phyloP scores from a whole-genome alignment of 2,113 vertebrate genomes.

The Empidonax traillii region DNA sequence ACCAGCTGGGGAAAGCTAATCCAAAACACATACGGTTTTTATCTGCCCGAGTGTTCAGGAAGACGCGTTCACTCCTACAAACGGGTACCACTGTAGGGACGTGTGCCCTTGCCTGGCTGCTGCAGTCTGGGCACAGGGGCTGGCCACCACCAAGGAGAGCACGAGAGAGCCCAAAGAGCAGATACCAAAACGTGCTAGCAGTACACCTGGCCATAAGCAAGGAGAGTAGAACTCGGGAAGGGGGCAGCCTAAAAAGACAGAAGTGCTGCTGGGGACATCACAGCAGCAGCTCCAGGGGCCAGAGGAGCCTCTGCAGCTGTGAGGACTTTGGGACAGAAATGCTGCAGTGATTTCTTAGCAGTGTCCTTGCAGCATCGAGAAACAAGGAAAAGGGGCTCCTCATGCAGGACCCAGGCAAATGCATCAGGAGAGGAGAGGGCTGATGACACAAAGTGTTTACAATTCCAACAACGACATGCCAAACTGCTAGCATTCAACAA shows the following conservation, averaged over 20 bases:
- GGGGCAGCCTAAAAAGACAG: neutral
- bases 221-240: neutral
- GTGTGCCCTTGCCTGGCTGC: neutral
- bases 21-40: neutral
- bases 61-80: neutral
- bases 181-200: neutral
- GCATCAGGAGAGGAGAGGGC: neutral
- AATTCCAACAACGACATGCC: neutral
- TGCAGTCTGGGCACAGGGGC: neutral
- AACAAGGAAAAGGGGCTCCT: neutral
- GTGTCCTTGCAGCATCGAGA: neutral
- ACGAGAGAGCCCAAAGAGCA: neutral
- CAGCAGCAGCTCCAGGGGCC: neutral
- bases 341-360: neutral
- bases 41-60: neutral
- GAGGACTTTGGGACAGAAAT: neutral
- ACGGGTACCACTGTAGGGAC: accelerated
- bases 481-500: conserved; percentile 35
- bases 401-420: neutral
- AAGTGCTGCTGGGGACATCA: neutral
- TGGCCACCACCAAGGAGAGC: neutral
- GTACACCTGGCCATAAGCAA: neutral
- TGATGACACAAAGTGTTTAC: conserved; percentile 11
- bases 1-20: conserved; percentile 15
- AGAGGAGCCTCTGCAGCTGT: neutral